Conservation (phyloP, 2,888 invertebrate genomes). For the Drosophila affinis region DNA sequence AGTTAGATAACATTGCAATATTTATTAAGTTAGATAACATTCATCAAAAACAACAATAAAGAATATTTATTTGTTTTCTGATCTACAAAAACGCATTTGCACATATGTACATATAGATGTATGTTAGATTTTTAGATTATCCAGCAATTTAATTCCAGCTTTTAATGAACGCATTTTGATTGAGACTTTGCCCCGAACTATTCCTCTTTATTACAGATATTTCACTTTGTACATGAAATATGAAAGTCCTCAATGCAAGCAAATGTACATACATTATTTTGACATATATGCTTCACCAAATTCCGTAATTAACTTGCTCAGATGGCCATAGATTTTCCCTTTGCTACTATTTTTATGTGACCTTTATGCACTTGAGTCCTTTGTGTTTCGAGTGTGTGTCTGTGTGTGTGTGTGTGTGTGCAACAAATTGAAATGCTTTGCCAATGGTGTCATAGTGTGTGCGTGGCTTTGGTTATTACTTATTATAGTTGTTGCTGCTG, state of each 20-base stretch:
- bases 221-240: not conserved
- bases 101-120: too few species aligned
- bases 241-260: slow-evolving; percentile 4
- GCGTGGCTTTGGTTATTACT: slow-evolving; percentile 43
- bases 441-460: slow-evolving; percentile 44
- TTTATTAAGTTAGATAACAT: not conserved
- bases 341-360: slow-evolving; percentile 6
- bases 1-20: not conserved
- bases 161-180: slow-evolving; percentile 14
- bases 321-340: not conserved
- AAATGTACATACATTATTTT: slow-evolving; percentile 22
- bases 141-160: slow-evolving; percentile 9
- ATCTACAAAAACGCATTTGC: too few species aligned
- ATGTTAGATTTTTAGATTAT: slow-evolving; percentile 10
- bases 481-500: slow-evolving; percentile 24
- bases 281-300: slow-evolving; percentile 33
- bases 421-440: slow-evolving; percentile 74
- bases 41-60: not conserved
- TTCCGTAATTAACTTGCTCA: slow-evolving; percentile 24
- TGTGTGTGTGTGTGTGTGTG: slow-evolving; percentile 35
- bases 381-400: slow-evolving; percentile 28
- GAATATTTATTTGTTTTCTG: not conserved
- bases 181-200: not conserved
- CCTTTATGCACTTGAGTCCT: slow-evolving; percentile 36
- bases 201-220: not conserved